Conservation (phyloP, 2,888 invertebrate genomes). For the Scaeva pyrastri region DNA sequence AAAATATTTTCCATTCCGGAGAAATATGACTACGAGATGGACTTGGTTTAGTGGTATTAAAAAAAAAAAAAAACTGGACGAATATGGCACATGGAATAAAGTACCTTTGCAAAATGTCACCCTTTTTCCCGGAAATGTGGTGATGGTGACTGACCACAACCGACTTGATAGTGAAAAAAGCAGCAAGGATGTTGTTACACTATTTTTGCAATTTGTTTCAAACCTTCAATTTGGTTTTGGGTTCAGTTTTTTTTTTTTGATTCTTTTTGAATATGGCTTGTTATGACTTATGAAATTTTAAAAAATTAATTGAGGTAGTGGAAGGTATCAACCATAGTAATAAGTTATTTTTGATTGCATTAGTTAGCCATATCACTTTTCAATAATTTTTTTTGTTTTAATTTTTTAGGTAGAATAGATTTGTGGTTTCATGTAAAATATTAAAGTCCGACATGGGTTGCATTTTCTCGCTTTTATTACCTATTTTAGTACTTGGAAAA, state of each 20-base stretch:
- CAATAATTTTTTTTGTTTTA: too few relatives aligned
- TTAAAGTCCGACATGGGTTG: too few relatives aligned
- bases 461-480: too few relatives aligned
- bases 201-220: slow-evolving; percentile 41
- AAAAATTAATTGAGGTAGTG: too few relatives aligned
- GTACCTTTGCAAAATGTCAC: background rate
- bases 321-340: too few relatives aligned
- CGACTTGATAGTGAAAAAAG: slow-evolving; percentile 52
- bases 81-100: slow-evolving; percentile 32
- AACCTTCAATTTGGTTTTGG: background rate
- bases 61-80: slow-evolving; percentile 15
- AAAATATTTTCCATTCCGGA: background rate
- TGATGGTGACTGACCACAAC: slow-evolving; percentile 56
- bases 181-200: slow-evolving; percentile 19
- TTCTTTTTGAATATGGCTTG: background rate
- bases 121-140: background rate
- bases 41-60: slow-evolving; percentile 39
- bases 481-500: too few relatives aligned
- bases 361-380: too few relatives aligned
- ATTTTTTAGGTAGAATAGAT: too few relatives aligned
- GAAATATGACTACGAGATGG: slow-evolving; percentile 15
- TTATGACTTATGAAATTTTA: background rate
- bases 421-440: too few relatives aligned
- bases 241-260: slow-evolving; percentile 1
- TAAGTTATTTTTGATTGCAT: too few relatives aligned